Base-by-base conservation (phyloP, 2,797 vertebrate species). In the Sebastes glaucus region DNA sequence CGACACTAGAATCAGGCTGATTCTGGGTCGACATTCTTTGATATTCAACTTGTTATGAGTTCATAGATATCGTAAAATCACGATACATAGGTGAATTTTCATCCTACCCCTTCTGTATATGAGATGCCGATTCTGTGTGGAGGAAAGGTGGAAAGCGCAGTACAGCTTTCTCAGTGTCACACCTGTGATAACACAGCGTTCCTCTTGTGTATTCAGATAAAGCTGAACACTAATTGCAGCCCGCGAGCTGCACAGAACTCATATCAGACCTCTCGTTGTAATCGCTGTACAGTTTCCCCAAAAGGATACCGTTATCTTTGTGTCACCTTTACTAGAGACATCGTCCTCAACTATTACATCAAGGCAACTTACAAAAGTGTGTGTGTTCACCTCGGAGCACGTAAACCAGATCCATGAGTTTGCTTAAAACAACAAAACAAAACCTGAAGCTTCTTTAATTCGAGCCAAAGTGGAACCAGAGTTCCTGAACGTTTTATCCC, bases 301-400 rank as follows among this genome's bases (percentile, higher is more conserved):
- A 23, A 42, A 76, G 33, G 71, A 57, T 3, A 49, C 14, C 0
- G 6, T 23, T 3, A 52, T 25, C 16, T 52, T 25, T 11, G 49
- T 33, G 71, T 77, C 69, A 60, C 35, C 38, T 23, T 23, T 13
- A 22, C 63, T 67, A 22, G 2, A 71, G 62, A 62, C 14, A 20
- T 74, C 33, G 35, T 23, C 74, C 71, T 72, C 65, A 62, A 65
- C 49, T n/a, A 59, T 78, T 72, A 76, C 68, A 69, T 59, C 13
- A 13, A 65, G 38, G 56, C 30, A 10, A n/a, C 60, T 60, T 49
- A 5, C 10, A 6, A 18, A 30, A 57, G 49, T 20, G 28, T 38
- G 35, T 16, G 16, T 0, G 6, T 7, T 78, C 67, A 64, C 38
- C 71, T 68, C 0, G 23, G 49, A 67, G 62, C 22, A 23, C 38